phyloP scores from a whole-genome alignment of 2,888 invertebrate genomes.

The Drosophila falleni region DNA sequence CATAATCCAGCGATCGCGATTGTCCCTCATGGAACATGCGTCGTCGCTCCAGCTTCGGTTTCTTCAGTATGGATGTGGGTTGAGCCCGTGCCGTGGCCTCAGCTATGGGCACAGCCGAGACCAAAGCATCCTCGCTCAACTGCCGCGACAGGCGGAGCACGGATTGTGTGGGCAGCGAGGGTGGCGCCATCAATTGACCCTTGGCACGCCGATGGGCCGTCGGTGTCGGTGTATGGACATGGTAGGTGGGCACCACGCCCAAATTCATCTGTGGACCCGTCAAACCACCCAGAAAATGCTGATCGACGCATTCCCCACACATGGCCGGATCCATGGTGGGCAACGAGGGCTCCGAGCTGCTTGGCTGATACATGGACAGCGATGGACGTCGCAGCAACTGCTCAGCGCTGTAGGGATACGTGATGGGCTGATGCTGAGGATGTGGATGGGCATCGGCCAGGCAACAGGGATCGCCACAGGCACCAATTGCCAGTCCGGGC shows the following conservation, averaged over 20 bases:
- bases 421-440: slow-evolving; percentile 82
- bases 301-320: slow-evolving; percentile 84
- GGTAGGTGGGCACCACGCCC: slow-evolving; percentile 83
- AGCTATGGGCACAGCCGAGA: slow-evolving; percentile 83
- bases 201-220: slow-evolving; percentile 82
- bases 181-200: slow-evolving; percentile 73
- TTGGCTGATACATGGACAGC: slow-evolving; percentile 82
- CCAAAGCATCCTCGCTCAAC: slow-evolving; percentile 83
- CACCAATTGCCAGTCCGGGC: slow-evolving; percentile 79
- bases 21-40: slow-evolving; percentile 83
- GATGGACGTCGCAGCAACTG: slow-evolving; percentile 80
- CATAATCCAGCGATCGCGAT: slow-evolving; percentile 84
- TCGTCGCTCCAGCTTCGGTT: slow-evolving; percentile 82
- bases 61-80: slow-evolving; percentile 83
- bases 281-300: slow-evolving; percentile 83
- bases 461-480: slow-evolving; percentile 81
- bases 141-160: slow-evolving; percentile 82
- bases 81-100: slow-evolving; percentile 78
- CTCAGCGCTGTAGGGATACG: slow-evolving; percentile 78
- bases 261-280: slow-evolving; percentile 80
- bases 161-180: slow-evolving; percentile 81
- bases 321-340: slow-evolving; percentile 84
- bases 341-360: slow-evolving; percentile 83
- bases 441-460: slow-evolving; percentile 83
- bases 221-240: slow-evolving; percentile 83